These are phyloP conservation scores for Xiphophorus maculatus DNA, from an alignment of 2,113 vertebrate species.

Conservation along the genomic window DNA sequence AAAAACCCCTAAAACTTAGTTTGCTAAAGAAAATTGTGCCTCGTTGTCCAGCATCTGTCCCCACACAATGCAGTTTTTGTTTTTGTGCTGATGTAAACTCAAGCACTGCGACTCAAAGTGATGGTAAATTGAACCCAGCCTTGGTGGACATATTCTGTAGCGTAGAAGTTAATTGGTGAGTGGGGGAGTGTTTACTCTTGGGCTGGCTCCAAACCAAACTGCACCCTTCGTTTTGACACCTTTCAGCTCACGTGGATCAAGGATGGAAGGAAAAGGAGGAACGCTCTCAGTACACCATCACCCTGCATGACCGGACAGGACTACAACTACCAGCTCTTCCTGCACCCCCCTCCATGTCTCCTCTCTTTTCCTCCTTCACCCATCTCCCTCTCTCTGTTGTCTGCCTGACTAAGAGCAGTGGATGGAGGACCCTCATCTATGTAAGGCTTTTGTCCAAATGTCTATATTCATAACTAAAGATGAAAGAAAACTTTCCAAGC, in stretches of 20 bases:
- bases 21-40: neutral
- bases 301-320: constrained; percentile 73
- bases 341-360: constrained; percentile 50
- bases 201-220: constrained; percentile 94
- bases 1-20: neutral
- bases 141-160: constrained; percentile 54
- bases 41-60: neutral
- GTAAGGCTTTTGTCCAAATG: constrained; percentile 91
- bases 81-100: neutral
- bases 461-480: constrained; percentile 87
- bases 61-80: neutral
- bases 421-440: constrained; percentile 87
- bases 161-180: constrained; percentile 55
- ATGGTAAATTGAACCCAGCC: constrained; percentile 62
- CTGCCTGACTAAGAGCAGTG: constrained; percentile 75
- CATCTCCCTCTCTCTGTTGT: constrained; percentile 83
- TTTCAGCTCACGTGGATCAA: constrained; percentile 97
- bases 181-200: constrained; percentile 78
- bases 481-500: constrained; percentile 82
- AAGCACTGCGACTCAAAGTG: constrained; percentile 12
- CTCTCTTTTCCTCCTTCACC: constrained; percentile 64
- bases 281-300: constrained; percentile 77
- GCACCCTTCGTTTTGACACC: constrained; percentile 99
- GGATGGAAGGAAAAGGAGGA: constrained; percentile 84
- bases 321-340: constrained; percentile 53